phyloP scores from a whole-genome alignment of 2,113 vertebrate genomes.

The Myiopsitta monachus region DNA sequence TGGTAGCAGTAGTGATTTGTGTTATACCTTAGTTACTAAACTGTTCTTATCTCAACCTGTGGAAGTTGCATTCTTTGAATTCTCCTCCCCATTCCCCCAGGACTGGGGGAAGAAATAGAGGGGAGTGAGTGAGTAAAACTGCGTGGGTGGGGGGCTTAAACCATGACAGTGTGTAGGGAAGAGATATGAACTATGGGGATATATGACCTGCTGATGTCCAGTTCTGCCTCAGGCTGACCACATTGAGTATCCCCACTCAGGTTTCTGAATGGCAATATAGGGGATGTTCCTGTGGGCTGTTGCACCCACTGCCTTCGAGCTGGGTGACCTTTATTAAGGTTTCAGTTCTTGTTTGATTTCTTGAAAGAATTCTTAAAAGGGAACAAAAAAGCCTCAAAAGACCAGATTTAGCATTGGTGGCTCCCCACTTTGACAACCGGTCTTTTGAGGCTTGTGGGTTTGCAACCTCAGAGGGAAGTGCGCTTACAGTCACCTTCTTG shows the following conservation, averaged over 20 bases:
- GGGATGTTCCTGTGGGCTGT: not conserved
- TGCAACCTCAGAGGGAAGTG: not conserved
- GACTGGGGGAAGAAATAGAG: too few species aligned
- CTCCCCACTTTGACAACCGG: not conserved
- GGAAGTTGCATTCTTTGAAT: too few species aligned
- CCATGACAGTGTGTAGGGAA: fast-evolving
- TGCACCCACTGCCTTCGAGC: not conserved
- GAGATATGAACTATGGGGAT: not conserved
- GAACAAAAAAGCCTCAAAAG: not conserved
- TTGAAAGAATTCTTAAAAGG: not conserved
- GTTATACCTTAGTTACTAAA: too few species aligned
- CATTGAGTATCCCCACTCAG: not conserved
- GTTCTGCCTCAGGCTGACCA: not conserved
- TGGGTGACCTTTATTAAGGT: not conserved
- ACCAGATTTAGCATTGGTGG: not conserved
- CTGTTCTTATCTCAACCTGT: too few species aligned
- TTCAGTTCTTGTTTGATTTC: not conserved
- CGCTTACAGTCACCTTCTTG: not conserved
- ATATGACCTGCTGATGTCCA: fast-evolving
- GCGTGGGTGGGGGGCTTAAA: too few species aligned
- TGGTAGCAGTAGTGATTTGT: too few species aligned
- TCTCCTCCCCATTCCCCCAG: too few species aligned
- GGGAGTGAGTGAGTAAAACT: too few species aligned
- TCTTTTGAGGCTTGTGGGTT: not conserved
- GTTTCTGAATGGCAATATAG: not conserved